Conservation (phyloP, 2,888 invertebrate species). For the Polia nebulosa region DNA sequence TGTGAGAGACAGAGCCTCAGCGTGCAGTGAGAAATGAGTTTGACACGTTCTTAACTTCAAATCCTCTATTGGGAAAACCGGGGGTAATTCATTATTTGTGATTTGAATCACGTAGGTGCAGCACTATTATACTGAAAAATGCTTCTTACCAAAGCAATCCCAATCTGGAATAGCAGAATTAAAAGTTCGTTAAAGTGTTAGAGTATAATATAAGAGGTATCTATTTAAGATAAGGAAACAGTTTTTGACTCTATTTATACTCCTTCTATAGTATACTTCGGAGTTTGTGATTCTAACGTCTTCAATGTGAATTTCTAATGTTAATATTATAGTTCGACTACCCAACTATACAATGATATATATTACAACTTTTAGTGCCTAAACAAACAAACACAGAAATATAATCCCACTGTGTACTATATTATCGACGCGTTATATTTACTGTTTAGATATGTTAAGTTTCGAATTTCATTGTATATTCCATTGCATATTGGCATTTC, state of each 20-base stretch:
- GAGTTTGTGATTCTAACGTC: constrained; percentile 47
- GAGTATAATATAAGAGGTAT: constrained; percentile 29
- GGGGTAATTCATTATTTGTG: not conserved
- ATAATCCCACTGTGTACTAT: constrained; percentile 31
- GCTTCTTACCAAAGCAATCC: constrained; percentile 1
- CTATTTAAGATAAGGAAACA: constrained; percentile 23
- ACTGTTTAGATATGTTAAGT: constrained; percentile 4
- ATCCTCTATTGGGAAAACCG: not conserved
- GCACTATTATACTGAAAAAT: constrained; percentile 9
- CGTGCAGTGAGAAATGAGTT: not conserved
- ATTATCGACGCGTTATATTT: constrained; percentile 12
- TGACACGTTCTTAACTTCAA: not conserved
- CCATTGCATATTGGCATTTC: constrained; percentile 44
- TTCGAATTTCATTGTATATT: constrained; percentile 20
- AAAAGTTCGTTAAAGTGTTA: constrained; percentile 13
- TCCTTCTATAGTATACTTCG: constrained; percentile 31
- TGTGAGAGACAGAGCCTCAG: too few relatives aligned
- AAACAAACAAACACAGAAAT: constrained; percentile 48
- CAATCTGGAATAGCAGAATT: constrained; percentile 1
- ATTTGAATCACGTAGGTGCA: constrained; percentile 14
- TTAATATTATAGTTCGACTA: constrained; percentile 27
- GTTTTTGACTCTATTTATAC: constrained; percentile 57
- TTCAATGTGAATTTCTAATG: constrained; percentile 43
- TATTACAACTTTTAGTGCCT: constrained; percentile 57
- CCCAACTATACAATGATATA: constrained; percentile 27